Evolutionary conservation across 2,888 invertebrate species (phyloP).

Genomic region (Xiphydria camelus): DNA sequence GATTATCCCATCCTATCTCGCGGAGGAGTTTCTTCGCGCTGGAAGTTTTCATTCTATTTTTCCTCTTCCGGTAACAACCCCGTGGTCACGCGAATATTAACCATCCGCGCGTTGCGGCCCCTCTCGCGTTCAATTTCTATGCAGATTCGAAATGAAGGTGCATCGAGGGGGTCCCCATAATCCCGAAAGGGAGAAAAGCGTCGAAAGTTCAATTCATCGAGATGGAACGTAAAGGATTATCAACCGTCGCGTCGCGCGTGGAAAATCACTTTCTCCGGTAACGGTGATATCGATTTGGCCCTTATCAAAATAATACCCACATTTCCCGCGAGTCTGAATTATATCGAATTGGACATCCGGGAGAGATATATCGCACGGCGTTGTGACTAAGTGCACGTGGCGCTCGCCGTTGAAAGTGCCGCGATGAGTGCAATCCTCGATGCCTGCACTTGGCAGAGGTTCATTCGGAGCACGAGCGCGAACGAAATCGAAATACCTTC

Average conservation of each 20-base stretch:
- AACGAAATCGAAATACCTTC: constrained; percentile 23
- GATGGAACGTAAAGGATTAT: neutral
- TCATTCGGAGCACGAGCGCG: constrained; percentile 13
- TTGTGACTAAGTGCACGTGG: too few relatives aligned
- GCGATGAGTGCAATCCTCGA: too few relatives aligned
- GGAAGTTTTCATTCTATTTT: neutral
- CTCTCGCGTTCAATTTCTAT: constrained; percentile 38
- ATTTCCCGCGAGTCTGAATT: too few relatives aligned
- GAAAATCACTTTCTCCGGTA: too few relatives aligned
- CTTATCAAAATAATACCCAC: too few relatives aligned
- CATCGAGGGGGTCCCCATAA: neutral
- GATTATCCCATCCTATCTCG: too few relatives aligned
- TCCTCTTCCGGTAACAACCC: neutral
- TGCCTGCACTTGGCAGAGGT: constrained; percentile 32
- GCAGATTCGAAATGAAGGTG: constrained; percentile 32
- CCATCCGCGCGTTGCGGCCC: constrained; percentile 22
- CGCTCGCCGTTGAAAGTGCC: too few relatives aligned
- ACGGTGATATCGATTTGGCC: too few relatives aligned
- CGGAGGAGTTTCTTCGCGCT: too few relatives aligned
- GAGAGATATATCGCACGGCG: too few relatives aligned
- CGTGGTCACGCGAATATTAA: constrained; percentile 30
- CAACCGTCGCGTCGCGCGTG: too few relatives aligned
- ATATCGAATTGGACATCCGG: too few relatives aligned
- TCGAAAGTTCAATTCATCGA: neutral
- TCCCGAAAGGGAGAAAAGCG: neutral